phyloP scores from a whole-genome alignment of 2,888 invertebrate genomes.

The Aricia artaxerxes region DNA sequence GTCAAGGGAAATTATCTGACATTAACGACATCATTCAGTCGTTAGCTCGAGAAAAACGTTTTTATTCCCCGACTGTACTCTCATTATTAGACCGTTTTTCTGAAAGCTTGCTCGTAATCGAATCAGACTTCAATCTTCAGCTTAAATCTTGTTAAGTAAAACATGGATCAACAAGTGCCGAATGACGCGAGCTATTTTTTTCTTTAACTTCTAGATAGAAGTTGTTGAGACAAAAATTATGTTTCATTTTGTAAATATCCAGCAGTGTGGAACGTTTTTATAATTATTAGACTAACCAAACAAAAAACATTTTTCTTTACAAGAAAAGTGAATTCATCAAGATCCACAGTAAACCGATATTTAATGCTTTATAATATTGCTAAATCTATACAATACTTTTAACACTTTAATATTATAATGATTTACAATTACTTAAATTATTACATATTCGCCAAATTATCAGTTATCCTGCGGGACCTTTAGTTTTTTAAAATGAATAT shows the following conservation, averaged over 20 bases:
- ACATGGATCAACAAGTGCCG: conserved; percentile 43
- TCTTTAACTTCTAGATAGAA: neutral
- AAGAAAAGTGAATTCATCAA: neutral
- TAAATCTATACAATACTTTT: neutral
- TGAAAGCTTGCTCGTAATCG: conserved; percentile 42
- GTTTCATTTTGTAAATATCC: neutral
- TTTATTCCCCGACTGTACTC: conserved; percentile 27
- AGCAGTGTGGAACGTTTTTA: neutral
- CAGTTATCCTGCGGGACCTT: neutral
- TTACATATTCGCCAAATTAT: neutral
- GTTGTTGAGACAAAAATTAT: neutral
- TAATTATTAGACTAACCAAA: neutral
- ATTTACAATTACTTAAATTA: neutral
- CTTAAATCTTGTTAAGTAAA: conserved; percentile 39
- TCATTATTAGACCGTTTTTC: conserved; percentile 30
- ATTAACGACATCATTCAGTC: conserved; percentile 30
- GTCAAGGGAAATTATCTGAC: neutral
- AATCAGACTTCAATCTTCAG: conserved; percentile 50
- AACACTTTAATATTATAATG: neutral
- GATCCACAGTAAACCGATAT: neutral
- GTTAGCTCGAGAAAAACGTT: conserved; percentile 28
- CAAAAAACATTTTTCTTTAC: neutral
- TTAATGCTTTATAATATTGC: neutral
- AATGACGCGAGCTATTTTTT: neutral
- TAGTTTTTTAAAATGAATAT: conserved; percentile 8